These are phyloP conservation scores for Dendropsophus ebraccatus DNA, from an alignment of 2,113 vertebrate genomes.

Conservation along the genomic window DNA sequence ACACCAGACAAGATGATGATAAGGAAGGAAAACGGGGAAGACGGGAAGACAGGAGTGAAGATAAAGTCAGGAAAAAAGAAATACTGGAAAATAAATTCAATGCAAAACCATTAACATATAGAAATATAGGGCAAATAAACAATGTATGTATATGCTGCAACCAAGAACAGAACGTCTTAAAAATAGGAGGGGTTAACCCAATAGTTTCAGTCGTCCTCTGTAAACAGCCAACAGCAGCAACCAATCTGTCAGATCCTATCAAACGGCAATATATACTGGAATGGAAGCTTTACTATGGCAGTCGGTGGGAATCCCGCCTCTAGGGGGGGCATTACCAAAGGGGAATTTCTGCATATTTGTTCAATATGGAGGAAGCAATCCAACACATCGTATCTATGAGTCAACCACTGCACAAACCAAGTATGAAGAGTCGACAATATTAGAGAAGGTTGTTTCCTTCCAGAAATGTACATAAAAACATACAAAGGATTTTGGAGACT, in stretches of 20 bases:
- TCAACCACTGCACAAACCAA: background rate
- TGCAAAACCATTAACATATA: background rate
- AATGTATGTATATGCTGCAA: background rate
- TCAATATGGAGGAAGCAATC: no score
- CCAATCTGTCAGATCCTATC: slow-evolving; percentile 11
- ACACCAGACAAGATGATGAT: background rate
- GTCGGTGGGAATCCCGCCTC: background rate
- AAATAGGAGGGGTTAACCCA: background rate
- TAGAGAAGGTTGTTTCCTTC: background rate
- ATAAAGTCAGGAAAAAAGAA: no score
- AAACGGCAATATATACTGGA: background rate
- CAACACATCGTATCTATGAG: background rate
- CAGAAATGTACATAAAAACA: background rate
- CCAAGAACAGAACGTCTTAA: background rate
- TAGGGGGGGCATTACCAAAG: no score
- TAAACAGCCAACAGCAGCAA: slow-evolving; percentile 41
- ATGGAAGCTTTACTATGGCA: background rate
- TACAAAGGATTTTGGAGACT: background rate
- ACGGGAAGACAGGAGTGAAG: background rate
- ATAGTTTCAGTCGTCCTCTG: background rate
- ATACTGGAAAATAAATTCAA: background rate
- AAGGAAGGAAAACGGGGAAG: background rate
- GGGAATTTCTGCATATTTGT: background rate
- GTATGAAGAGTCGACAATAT: background rate
- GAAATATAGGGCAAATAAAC: background rate